Evolutionary conservation across 2,888 invertebrate species (phyloP), one percentile per base, ranked within the genome.

Genomic region (Caenorhabditis macrosperma): DNA sequence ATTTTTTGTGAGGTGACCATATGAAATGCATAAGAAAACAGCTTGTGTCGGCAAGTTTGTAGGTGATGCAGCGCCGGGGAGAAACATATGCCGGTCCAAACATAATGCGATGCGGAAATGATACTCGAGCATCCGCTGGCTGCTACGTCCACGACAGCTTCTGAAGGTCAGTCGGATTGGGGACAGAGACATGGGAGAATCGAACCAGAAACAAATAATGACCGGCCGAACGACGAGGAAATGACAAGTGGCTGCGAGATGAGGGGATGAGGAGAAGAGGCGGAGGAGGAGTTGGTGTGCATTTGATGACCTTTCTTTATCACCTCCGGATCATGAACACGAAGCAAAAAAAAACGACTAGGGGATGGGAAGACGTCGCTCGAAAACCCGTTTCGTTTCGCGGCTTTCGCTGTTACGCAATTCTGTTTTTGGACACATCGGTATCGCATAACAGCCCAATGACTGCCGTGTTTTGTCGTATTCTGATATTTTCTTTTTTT

Each of bases 141-240:
- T 30, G n/a, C 41, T 26, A 50, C 50, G 15, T 28, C 41, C 15
- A 26, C 38, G 55, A 69, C 9, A 38, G 72, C 63, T 48, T 64
- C 64, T 33, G 64, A 74, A 74, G 74, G 74, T 74, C 74, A 74
- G 24, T 17, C 35, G 74, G 74, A 74, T 74, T 74, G 74, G 57
- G 74, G 64, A 46, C 72, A 48, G 12, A 2, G 33, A 12, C 17
- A 28, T 17, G 30, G 41, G 35, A 38, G 72, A 64, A 74, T 28
- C 64, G 74, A 74, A 74, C 74, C 74, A 74, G 74, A 74, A 74
- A 74, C 64, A 74, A 74, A 74, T 74, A 74, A 74, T 74, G 74
- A 72, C 61, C 63, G 72, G 15, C 15, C 48, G 64, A 46, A 48
- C 12, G 41, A 24, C 59, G 28, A 20, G 55, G 26, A 48, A 22